Conservation (phyloP, 2,888 invertebrate species). For the Hemaris fuciformis region DNA sequence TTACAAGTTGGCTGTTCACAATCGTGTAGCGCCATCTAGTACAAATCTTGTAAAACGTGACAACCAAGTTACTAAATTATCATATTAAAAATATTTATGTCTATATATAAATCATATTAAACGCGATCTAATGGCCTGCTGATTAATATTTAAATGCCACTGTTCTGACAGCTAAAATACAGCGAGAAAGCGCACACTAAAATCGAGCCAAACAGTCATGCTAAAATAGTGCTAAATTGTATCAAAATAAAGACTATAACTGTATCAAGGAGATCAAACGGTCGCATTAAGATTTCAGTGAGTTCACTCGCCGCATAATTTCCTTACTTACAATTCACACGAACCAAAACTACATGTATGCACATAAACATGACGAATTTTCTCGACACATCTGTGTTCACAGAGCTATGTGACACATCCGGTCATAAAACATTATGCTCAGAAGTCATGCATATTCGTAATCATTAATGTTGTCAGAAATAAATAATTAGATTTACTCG, state of each 20-base stretch:
- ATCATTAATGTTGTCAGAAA: too few species aligned
- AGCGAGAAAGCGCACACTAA: not conserved
- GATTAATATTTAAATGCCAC: constrained; percentile 6
- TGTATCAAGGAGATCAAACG: not conserved
- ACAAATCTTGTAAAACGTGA: not conserved
- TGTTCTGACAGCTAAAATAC: not conserved
- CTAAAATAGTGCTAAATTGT: not conserved
- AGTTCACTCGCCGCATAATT: constrained; percentile 4
- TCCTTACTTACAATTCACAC: constrained; percentile 21
- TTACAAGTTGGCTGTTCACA: not conserved
- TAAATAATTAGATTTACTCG: too few species aligned
- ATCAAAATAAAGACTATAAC: not conserved
- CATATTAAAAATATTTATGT: not conserved
- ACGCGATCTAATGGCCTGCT: not conserved
- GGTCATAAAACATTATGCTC: constrained; percentile 14
- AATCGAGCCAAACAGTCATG: not conserved
- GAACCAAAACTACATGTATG: constrained; percentile 14
- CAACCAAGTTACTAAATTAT: not conserved
- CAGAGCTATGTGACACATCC: constrained; percentile 27
- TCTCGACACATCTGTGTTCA: constrained; percentile 25
- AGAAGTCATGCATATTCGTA: not conserved
- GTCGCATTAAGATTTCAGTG: not conserved
- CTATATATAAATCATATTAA: not conserved
- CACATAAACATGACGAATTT: constrained; percentile 25
- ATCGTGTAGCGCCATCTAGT: not conserved